Evolutionary conservation across 2,113 vertebrate genomes (phyloP).

Genomic region (Telmatochromis bifrenatus): DNA sequence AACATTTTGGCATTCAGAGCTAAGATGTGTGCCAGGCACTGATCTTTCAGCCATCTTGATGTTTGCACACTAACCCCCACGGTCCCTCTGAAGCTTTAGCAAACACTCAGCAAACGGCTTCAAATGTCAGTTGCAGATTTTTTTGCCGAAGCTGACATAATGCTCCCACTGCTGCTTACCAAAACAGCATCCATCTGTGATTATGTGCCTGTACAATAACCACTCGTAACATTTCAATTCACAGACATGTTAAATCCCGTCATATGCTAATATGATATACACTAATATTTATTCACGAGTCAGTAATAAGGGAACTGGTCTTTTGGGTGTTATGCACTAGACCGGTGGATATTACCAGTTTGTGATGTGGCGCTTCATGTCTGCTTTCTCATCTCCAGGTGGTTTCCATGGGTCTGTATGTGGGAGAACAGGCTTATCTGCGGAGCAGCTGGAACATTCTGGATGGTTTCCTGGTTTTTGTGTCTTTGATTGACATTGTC

Average conservation of each 20-base stretch:
- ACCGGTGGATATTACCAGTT: neutral
- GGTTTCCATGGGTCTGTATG: constrained; percentile 90
- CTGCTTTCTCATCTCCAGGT: constrained; percentile 68
- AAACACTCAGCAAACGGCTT: constrained; percentile 28
- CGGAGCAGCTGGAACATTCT: constrained; percentile 97
- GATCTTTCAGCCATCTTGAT: constrained; percentile 19
- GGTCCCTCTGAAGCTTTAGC: constrained; percentile 6
- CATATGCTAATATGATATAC: neutral
- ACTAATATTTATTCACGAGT: neutral
- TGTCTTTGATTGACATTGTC: constrained; percentile 95
- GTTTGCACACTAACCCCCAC: neutral
- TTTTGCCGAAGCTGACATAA: neutral
- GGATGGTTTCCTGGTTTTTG: constrained; percentile 95
- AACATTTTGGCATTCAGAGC: neutral
- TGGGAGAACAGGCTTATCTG: constrained; percentile 90
- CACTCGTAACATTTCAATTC: neutral
- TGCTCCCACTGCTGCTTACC: neutral
- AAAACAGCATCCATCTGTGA: neutral
- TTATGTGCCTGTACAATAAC: neutral
- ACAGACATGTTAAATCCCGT: neutral
- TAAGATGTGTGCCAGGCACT: neutral
- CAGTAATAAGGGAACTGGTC: neutral
- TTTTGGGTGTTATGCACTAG: neutral
- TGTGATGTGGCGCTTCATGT: neutral
- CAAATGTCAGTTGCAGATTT: constrained; percentile 47